These are phyloP conservation scores for Ceyx cyanopectus DNA, from an alignment of 2,113 vertebrate genomes.

Conservation along the genomic window DNA sequence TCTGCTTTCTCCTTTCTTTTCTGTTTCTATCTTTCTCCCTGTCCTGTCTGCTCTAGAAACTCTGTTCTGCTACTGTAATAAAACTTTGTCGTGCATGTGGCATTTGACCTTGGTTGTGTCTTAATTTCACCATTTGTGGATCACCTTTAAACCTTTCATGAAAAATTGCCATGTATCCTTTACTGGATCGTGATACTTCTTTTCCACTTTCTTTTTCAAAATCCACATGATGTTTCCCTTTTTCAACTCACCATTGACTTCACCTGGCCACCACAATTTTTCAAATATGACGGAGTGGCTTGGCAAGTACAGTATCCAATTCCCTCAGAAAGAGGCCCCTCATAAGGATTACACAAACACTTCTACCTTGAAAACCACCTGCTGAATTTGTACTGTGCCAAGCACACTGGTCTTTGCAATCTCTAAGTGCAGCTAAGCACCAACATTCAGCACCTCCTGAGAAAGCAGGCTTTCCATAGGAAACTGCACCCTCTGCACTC, in stretches of 20 bases:
- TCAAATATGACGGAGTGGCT: background rate
- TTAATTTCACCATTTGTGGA: too few species aligned
- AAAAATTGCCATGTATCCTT: too few species aligned
- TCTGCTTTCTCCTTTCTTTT: too few species aligned
- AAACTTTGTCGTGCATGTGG: too few species aligned
- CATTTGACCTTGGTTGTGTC: too few species aligned
- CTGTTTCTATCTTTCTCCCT: too few species aligned
- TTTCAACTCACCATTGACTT: background rate
- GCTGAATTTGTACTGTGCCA: background rate
- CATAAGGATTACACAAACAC: background rate
- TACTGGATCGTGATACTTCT: too few species aligned
- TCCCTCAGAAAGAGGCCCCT: background rate
- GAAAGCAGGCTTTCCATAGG: background rate
- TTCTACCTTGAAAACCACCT: background rate
- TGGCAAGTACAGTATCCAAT: accelerated
- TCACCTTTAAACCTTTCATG: too few species aligned
- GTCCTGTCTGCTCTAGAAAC: too few species aligned
- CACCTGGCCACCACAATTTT: background rate
- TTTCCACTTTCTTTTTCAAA: background rate
- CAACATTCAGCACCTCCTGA: background rate
- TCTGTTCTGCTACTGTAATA: too few species aligned
- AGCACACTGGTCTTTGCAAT: background rate
- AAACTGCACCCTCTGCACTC: background rate
- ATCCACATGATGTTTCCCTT: too few species aligned
- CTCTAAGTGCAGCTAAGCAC: background rate